These are phyloP conservation scores for Apamea sordens DNA, from an alignment of 2,888 invertebrate genomes.

Conservation along the genomic window DNA sequence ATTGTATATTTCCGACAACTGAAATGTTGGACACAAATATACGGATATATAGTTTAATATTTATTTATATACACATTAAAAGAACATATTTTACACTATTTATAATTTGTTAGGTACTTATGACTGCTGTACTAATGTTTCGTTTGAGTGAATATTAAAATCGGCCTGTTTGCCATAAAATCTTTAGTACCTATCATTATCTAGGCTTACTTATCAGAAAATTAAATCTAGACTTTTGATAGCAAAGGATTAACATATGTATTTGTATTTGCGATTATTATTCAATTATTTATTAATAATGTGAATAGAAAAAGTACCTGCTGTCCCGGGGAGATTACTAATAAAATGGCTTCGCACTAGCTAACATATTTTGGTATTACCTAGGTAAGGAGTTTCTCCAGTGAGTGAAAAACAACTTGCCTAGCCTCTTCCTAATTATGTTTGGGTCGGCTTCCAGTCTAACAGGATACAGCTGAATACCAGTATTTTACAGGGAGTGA, in stretches of 20 bases:
- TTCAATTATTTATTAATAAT: constrained; percentile 13
- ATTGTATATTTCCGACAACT: constrained; percentile 38
- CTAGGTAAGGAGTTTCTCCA: neutral
- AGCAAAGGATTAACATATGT: constrained; percentile 14
- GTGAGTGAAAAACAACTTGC: neutral
- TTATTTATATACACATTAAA: constrained; percentile 1
- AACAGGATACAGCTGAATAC: neutral
- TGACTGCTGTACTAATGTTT: neutral
- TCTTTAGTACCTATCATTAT: neutral
- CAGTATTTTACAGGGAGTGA: neutral
- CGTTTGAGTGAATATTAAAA: neutral
- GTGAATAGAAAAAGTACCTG: constrained; percentile 7
- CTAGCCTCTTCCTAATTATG: neutral
- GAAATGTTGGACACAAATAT: constrained; percentile 16
- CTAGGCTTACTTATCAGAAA: constrained; percentile 9
- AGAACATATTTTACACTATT: neutral
- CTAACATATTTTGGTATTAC: neutral
- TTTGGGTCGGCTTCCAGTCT: neutral
- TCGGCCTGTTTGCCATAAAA: neutral
- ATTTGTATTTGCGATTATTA: constrained; percentile 3
- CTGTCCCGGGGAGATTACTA: neutral
- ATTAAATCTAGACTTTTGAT: constrained; percentile 19
- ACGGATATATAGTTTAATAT: neutral
- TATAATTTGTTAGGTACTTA: neutral
- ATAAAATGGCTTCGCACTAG: neutral